These are phyloP conservation scores for Strix occidentalis DNA, from an alignment of 2,797 vertebrate genomes.

Conservation along the genomic window DNA sequence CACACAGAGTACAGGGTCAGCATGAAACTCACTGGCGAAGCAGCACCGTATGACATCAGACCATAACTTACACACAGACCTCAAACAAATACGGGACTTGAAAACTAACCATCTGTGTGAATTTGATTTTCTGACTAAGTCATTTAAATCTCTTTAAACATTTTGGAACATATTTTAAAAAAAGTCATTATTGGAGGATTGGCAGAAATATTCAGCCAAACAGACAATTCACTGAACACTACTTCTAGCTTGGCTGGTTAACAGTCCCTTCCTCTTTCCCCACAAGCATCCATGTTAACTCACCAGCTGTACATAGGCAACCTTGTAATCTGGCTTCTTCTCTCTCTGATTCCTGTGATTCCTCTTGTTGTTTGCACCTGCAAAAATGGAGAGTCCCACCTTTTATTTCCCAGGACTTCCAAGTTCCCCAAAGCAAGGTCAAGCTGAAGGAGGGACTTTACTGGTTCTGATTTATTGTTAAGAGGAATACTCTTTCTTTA, in stretches of 20 bases:
- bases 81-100: not conserved
- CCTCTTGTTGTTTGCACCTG: constrained; percentile 85
- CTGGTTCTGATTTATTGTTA: not conserved
- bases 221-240: not conserved
- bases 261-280: not conserved
- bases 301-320: constrained; percentile 96
- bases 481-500: not conserved
- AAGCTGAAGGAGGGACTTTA: not conserved
- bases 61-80: not conserved
- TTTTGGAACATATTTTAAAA: not conserved
- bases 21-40: constrained; percentile 22
- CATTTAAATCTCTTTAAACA: not conserved
- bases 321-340: constrained; percentile 94
- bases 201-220: not conserved
- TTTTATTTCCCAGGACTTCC: not conserved
- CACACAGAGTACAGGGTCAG: constrained; percentile 28
- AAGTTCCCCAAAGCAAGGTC: not conserved
- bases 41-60: constrained; percentile 29
- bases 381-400: not conserved
- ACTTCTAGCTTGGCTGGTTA: not conserved
- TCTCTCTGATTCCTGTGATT: constrained; percentile 88
- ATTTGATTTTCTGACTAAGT: not conserved
- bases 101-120: not conserved
- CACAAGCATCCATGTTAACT: constrained; percentile 57
- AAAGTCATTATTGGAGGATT: not conserved